Conservation (phyloP, 2,888 invertebrate species). For the Pollenia griseotomentosa region DNA sequence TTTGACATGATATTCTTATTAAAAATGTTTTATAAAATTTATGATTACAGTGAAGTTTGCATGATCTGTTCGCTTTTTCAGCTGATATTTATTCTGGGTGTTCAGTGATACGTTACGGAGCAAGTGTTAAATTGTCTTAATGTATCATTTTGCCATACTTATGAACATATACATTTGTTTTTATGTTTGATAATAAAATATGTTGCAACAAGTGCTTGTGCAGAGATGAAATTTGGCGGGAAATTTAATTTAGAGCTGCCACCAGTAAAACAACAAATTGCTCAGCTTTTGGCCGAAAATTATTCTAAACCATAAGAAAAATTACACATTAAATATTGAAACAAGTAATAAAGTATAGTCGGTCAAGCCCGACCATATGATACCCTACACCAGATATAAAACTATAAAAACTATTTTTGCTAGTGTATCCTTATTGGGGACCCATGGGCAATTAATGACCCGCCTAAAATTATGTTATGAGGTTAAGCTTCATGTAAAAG, state of each 20-base stretch:
- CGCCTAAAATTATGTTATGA: too few relatives aligned
- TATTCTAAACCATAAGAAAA: too few relatives aligned
- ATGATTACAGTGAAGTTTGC: slow-evolving; percentile 25
- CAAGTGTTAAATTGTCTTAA: slow-evolving; percentile 55
- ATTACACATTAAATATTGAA: too few relatives aligned
- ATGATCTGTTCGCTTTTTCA: background rate
- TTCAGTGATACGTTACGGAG: slow-evolving; percentile 36
- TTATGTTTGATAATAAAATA: background rate
- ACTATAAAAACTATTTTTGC: too few relatives aligned
- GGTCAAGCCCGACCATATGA: too few relatives aligned
- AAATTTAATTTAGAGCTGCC: background rate
- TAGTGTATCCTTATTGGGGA: too few relatives aligned
- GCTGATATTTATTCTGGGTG: background rate
- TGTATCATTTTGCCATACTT: slow-evolving; percentile 23
- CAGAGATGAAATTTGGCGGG: slow-evolving; percentile 36
- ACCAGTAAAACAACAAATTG: background rate
- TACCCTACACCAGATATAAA: too few relatives aligned
- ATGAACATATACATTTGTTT: background rate
- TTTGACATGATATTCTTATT: slow-evolving; percentile 14
- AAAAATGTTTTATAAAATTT: slow-evolving; percentile 14
- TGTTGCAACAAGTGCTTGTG: slow-evolving; percentile 32
- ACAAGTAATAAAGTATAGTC: too few relatives aligned
- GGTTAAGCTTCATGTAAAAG: too few relatives aligned
- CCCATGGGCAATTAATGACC: too few relatives aligned
- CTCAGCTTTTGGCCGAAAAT: background rate